A percentile compares a stretch with the other conserved stretches of the same genome.
Conservation (phyloP, 2,797 vertebrate species). For the Circus cinereus region DNA sequence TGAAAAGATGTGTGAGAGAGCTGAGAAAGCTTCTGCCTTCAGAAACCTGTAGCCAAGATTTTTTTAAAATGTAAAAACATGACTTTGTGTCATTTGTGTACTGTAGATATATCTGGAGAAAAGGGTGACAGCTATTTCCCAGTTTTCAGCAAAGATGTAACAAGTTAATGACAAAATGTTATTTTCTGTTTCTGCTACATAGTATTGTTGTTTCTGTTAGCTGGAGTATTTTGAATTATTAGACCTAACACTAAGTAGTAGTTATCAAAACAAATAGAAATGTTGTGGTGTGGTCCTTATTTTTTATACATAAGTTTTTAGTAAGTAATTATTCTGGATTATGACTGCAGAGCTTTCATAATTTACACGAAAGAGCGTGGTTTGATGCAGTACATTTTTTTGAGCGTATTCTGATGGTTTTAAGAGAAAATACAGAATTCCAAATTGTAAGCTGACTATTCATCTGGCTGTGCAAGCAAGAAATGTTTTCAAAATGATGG, state of each 20-base stretch:
- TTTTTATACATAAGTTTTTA: not conserved
- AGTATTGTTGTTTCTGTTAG: not conserved
- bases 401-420: not conserved
- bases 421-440: not conserved
- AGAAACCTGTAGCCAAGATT: not conserved
- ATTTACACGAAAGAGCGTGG: rapidly evolving
- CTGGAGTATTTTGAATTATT: not conserved
- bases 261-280: not conserved
- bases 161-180: not conserved
- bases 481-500: not conserved
- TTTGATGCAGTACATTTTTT: not conserved
- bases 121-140: not conserved
- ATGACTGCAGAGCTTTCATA: not conserved
- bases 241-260: not conserved
- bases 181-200: not conserved
- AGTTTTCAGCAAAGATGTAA: not conserved
- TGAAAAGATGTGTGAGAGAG: not conserved
- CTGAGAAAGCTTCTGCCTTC: not conserved
- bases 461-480: not conserved
- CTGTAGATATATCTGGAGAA: not conserved
- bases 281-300: not conserved
- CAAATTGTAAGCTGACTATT: not conserved
- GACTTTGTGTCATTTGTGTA: not conserved
- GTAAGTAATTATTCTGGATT: not conserved
- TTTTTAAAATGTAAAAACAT: not conserved